phyloP scores from a whole-genome alignment of 2,888 invertebrate genomes.

The Villa cingulata region DNA sequence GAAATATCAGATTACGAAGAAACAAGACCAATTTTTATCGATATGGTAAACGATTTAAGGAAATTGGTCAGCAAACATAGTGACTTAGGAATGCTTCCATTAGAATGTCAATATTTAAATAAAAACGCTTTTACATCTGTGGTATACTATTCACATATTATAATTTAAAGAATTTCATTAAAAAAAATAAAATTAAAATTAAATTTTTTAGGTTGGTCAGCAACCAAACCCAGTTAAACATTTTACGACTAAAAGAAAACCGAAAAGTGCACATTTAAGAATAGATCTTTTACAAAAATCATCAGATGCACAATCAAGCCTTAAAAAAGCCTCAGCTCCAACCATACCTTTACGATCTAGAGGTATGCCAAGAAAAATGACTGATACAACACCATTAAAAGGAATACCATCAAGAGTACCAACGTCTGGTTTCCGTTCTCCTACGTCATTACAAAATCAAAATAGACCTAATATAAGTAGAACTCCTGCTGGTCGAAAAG shows the following conservation, averaged over 20 bases:
- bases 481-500: constrained; percentile 57
- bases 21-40: constrained; percentile 77
- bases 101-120: constrained; percentile 94
- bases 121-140: constrained; percentile 81
- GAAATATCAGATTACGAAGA: constrained; percentile 81
- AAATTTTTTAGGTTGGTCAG: constrained; percentile 49
- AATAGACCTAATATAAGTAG: constrained; percentile 43
- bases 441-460: constrained; percentile 32
- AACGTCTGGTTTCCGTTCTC: constrained; percentile 47
- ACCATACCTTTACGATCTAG: constrained; percentile 77
- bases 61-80: constrained; percentile 72
- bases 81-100: constrained; percentile 74
- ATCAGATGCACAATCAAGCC: constrained; percentile 72
- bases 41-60: constrained; percentile 72
- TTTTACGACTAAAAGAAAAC: constrained; percentile 84
- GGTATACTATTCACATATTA: constrained; percentile 36
- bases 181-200: background rate
- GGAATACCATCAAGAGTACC: constrained; percentile 77
- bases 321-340: constrained; percentile 77
- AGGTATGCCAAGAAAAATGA: constrained; percentile 92
- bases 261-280: constrained; percentile 82
- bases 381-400: constrained; percentile 85
- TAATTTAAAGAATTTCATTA: too few relatives aligned
- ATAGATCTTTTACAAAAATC: constrained; percentile 86
- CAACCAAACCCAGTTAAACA: constrained; percentile 78